A percentile compares a stretch with the other conserved stretches of the same genome.
These are phyloP conservation scores for Rambutsinella grinnellia DNA, from an alignment of 2,888 invertebrate genomes.

Conservation along the genomic window DNA sequence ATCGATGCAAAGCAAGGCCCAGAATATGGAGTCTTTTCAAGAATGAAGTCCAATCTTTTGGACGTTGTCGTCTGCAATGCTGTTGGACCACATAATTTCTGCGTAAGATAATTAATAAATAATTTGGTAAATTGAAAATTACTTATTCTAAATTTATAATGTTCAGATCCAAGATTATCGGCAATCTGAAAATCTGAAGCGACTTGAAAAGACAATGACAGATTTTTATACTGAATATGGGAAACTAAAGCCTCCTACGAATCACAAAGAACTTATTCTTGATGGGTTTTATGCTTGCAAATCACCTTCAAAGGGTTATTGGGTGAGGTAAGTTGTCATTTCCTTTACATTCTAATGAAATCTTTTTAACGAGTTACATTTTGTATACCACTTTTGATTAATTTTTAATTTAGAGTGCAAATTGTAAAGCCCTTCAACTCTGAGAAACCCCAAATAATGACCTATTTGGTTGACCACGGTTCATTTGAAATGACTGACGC, in stretches of 20 bases:
- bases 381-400: background rate
- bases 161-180: slow-evolving; percentile 57
- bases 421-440: slow-evolving; percentile 55
- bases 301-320: slow-evolving; percentile 35
- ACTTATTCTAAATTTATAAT: background rate
- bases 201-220: slow-evolving; percentile 54
- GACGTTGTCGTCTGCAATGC: slow-evolving; percentile 57
- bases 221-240: slow-evolving; percentile 57
- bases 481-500: slow-evolving; percentile 59
- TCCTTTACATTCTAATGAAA: background rate
- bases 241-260: slow-evolving; percentile 39
- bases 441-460: slow-evolving; percentile 61
- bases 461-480: slow-evolving; percentile 59
- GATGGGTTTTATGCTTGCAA: slow-evolving; percentile 56
- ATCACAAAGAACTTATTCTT: slow-evolving; percentile 43
- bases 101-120: slow-evolving; percentile 32
- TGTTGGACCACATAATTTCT: slow-evolving; percentile 58
- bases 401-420: slow-evolving; percentile 52
- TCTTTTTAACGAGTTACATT: background rate
- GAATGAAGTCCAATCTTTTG: slow-evolving; percentile 49
- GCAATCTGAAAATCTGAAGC: slow-evolving; percentile 53
- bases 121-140: no score
- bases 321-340: slow-evolving; percentile 52
- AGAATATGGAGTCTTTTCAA: slow-evolving; percentile 44
- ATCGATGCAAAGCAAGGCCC: slow-evolving; percentile 41